Evolutionary conservation across 2,888 invertebrate genomes (phyloP), one percentile per base, ranked within the genome.

Genomic region (Listrodromus nycthemerus): DNA sequence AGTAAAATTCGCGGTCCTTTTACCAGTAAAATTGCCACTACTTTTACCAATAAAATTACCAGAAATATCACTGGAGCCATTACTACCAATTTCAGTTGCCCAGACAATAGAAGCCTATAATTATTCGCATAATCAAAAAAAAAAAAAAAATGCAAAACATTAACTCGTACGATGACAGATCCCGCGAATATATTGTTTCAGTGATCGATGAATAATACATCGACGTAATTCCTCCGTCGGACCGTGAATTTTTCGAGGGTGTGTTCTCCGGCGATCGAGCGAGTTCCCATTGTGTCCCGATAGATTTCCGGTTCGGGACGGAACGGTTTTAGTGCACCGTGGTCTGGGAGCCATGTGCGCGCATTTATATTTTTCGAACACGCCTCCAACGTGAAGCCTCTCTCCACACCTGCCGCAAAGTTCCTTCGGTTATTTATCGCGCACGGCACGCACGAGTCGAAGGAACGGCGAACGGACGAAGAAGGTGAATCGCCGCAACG

Each of bases 401-500:
- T 55, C 48, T 50, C 41, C 30, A 52, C 80, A 77, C 83, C 83
- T 80, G 80, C 83, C 67, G 66, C 67, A 50, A 50, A 27, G 69
- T 74, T 75, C 58, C 69, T 77, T 81, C 67, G 77, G 50, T 30
- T 55, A 58, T 83, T 79, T 82, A 67, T 80, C 82, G 73, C 66
- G 73, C 10, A 37, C 63, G 24, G 78, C 50, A 45, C 75, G 73
- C 76, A 41, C 58, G 66, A 50, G 63, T 76, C 77, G 24, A 24
- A 24, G 21, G n/a, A 27, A 58, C 66, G 27, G 37, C 55, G 75
- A 80, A 75, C 27, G 21, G 63, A 27, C 80, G 55, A 50, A 84
- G 84, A 78, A 74, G 58, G 58, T 5, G 63, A 70, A 70, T 78
- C 82, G 78, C 69, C 78, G 78, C 73, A 74, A 81, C 69, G 81